These are phyloP conservation scores for Cyclargus thomasi DNA, from an alignment of 1,140 invertebrate genomes.

Conservation along the genomic window DNA sequence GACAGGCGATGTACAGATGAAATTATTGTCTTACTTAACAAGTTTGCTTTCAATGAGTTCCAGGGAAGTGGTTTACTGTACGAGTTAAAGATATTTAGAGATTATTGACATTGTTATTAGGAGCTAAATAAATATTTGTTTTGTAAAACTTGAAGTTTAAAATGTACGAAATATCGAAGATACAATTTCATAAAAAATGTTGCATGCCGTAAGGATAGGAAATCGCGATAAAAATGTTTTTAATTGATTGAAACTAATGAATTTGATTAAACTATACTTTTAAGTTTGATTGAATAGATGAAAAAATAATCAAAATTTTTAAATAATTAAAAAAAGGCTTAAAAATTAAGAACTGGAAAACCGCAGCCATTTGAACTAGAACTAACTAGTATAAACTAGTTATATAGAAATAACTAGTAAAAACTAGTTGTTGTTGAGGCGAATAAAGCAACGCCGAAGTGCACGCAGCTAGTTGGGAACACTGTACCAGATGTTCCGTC, in stretches of 20 bases:
- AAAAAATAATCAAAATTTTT: too few relatives aligned
- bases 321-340: too few relatives aligned
- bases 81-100: background rate
- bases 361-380: background rate
- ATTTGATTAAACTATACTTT: too few relatives aligned
- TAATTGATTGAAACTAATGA: too few relatives aligned
- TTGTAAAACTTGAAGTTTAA: background rate
- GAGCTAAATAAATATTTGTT: background rate
- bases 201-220: too few relatives aligned
- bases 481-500: slow-evolving; percentile 30
- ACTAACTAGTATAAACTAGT: background rate
- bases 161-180: too few relatives aligned
- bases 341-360: background rate
- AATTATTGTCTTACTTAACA: slow-evolving; percentile 1
- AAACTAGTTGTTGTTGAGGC: slow-evolving; percentile 18
- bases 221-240: too few relatives aligned
- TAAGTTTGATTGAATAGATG: too few relatives aligned
- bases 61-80: background rate
- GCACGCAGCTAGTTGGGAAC: slow-evolving; percentile 30
- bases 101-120: background rate
- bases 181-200: too few relatives aligned
- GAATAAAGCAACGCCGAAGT: slow-evolving; percentile 32
- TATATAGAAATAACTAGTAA: background rate
- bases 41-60: background rate
- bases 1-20: background rate